These are phyloP conservation scores for Saturnia japonica DNA, from an alignment of 2,888 invertebrate species.

Conservation along the genomic window DNA sequence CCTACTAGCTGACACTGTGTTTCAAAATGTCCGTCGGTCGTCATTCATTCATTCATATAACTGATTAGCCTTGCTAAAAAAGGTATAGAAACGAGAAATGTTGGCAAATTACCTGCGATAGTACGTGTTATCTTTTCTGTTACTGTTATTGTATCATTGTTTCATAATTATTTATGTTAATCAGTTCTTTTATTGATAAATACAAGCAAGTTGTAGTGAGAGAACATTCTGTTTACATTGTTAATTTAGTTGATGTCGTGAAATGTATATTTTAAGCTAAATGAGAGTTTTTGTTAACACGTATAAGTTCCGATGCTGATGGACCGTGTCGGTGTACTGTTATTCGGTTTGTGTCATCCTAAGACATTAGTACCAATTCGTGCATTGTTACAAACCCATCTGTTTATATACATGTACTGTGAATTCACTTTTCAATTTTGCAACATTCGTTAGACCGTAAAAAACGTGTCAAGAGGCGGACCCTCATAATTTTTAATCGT, in stretches of 20 bases:
- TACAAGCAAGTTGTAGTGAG: conserved; percentile 46
- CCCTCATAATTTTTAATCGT: conserved; percentile 34
- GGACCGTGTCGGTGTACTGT: conserved; percentile 60
- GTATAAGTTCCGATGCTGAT: conserved; percentile 55
- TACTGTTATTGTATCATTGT: conserved; percentile 36
- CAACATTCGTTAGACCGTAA: conserved; percentile 77
- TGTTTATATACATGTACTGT: not conserved
- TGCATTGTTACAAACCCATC: conserved; percentile 13
- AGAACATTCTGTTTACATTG: conserved; percentile 74
- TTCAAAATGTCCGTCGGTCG: conserved; percentile 51
- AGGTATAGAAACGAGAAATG: conserved; percentile 70
- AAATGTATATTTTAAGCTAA: conserved; percentile 62
- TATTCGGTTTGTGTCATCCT: conserved; percentile 49
- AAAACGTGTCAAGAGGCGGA: conserved; percentile 75
- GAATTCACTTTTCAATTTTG: conserved; percentile 59
- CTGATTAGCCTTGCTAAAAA: conserved; percentile 70
- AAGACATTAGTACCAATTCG: conserved; percentile 29
- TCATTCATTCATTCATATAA: conserved; percentile 67
- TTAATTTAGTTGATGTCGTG: conserved; percentile 58
- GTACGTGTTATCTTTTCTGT: conserved; percentile 68
- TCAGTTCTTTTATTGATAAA: conserved; percentile 32
- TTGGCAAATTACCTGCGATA: conserved; percentile 74
- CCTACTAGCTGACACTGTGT: conserved; percentile 35
- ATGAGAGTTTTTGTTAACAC: conserved; percentile 64
- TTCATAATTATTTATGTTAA: conserved; percentile 22